Percentiles rank a stretch among this genome's conserved stretches.
These are phyloP conservation scores for Noctilio leporinus DNA, from an alignment of 2,113 vertebrate species.

Conservation along the genomic window DNA sequence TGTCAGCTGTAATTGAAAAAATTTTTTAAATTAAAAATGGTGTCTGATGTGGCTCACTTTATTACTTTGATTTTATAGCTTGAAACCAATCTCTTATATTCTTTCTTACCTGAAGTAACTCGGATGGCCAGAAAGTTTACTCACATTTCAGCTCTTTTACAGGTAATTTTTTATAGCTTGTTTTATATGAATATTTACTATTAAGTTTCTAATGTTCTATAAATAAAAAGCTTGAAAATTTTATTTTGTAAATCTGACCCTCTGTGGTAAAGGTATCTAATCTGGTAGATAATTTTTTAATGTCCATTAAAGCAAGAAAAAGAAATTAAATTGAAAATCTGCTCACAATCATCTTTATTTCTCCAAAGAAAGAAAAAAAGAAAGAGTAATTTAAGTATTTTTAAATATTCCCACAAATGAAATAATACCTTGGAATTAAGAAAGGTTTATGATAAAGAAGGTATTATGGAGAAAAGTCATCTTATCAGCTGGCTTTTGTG, in stretches of 20 bases:
- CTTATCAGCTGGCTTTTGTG: neutral
- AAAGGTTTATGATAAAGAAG: neutral
- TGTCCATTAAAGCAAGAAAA: neutral
- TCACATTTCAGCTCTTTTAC: constrained; percentile 95
- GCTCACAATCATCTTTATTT: neutral
- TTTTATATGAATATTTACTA: neutral
- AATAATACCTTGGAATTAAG: neutral
- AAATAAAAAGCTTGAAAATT: neutral
- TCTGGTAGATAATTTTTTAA: neutral
- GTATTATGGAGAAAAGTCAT: neutral
- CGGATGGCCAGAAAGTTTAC: constrained; percentile 98
- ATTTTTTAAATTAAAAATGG: neutral
- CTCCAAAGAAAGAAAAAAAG: neutral
- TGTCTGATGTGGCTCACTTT: neutral
- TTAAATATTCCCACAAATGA: neutral
- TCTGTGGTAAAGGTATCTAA: neutral
- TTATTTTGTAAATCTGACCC: neutral
- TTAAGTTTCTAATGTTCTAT: neutral
- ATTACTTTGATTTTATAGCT: constrained; percentile 79
- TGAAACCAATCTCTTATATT: constrained; percentile 92
- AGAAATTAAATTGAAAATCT: constrained; percentile 14
- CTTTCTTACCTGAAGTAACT: constrained; percentile 94
- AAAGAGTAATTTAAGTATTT: neutral
- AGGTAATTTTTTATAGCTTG: constrained; percentile 75
- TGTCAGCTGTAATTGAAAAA: neutral